A percentile compares a stretch with the other conserved stretches of the same genome.
Evolutionary conservation across 1,140 invertebrate genomes (phyloP).

Genomic region (Ceratina calcarata): DNA sequence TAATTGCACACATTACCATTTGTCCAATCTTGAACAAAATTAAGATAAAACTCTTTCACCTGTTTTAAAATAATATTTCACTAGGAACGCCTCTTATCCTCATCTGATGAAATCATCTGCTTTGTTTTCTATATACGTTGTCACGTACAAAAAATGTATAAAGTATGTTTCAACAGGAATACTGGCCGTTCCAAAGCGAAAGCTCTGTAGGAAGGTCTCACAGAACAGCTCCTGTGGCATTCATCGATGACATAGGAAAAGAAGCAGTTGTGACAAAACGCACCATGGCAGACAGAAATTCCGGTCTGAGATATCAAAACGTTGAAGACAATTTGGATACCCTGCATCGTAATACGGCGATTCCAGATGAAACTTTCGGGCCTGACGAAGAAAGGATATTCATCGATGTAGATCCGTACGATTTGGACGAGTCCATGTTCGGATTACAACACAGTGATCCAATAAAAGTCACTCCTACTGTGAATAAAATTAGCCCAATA

Average conservation of each 20-base stretch:
- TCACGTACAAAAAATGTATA: background rate
- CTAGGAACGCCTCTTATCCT: background rate
- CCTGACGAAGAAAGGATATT: conserved; percentile 78
- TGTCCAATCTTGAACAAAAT: no score
- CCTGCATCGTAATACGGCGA: conserved; percentile 70
- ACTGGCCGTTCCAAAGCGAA: conserved; percentile 78
- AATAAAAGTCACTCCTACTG: conserved; percentile 22
- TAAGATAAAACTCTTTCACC: no score
- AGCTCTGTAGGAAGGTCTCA: conserved; percentile 56
- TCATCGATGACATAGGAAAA: conserved; percentile 40
- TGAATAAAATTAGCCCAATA: background rate
- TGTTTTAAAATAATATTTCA: background rate
- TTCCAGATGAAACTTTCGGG: conserved; percentile 75
- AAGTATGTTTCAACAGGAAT: conserved; percentile 69
- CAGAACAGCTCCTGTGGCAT: conserved; percentile 58
- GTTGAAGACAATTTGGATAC: conserved; percentile 66
- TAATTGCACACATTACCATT: background rate
- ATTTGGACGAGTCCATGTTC: conserved; percentile 67
- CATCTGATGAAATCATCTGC: background rate
- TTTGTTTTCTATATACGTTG: background rate
- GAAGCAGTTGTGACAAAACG: conserved; percentile 48
- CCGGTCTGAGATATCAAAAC: conserved; percentile 63
- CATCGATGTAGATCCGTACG: conserved; percentile 76
- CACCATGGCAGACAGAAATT: conserved; percentile 47
- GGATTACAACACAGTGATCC: conserved; percentile 54